Evolutionary conservation across 2,113 vertebrate genomes (phyloP).

Genomic region (Variabilichromis moorii): DNA sequence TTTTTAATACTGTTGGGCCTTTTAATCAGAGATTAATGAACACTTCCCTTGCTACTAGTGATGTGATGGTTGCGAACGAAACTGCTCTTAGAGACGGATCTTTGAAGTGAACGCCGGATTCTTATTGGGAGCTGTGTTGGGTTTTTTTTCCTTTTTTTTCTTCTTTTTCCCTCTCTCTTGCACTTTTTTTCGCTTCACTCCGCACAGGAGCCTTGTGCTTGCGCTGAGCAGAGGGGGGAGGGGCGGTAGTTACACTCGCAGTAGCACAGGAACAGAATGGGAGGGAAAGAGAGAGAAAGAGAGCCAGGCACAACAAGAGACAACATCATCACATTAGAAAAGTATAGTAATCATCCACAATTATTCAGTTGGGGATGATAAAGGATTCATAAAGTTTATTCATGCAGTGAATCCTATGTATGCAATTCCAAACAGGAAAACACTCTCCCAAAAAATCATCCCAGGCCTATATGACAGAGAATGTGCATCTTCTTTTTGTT

Average conservation of each 20-base stretch:
- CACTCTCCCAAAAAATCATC: too few species aligned
- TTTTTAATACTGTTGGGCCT: neutral
- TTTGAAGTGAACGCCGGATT: neutral
- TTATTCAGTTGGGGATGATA: too few species aligned
- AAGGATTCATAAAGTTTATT: too few species aligned
- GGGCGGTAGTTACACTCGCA: neutral
- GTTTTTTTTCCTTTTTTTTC: rapidly evolving
- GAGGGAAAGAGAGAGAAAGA: too few species aligned
- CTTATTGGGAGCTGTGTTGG: neutral
- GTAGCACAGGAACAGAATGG: neutral
- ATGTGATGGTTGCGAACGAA: neutral
- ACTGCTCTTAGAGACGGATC: neutral
- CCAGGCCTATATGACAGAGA: too few species aligned
- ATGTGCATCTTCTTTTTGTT: too few species aligned
- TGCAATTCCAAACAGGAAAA: too few species aligned
- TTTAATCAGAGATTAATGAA: neutral
- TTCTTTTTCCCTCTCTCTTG: neutral
- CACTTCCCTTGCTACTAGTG: neutral
- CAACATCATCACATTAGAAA: too few species aligned
- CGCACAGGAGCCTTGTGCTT: neutral
- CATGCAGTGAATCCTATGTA: too few species aligned
- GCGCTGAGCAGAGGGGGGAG: neutral
- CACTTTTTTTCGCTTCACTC: neutral
- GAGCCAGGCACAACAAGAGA: too few species aligned
- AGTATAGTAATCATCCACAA: too few species aligned